Conservation (phyloP, 1,140 invertebrate species). For the Cydia fagiglandana region DNA sequence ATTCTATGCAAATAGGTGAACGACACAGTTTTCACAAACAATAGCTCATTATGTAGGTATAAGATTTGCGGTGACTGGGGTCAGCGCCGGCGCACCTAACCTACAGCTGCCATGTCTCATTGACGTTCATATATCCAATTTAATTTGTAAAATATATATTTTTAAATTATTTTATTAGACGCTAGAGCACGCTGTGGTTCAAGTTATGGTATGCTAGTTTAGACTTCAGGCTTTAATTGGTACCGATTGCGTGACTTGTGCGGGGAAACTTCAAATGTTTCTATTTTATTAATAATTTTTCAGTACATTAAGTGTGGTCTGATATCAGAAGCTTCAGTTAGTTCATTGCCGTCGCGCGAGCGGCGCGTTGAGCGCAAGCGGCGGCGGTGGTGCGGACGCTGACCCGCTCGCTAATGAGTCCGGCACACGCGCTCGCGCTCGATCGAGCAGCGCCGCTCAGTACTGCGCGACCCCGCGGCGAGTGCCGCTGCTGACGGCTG, state of each 20-base stretch:
- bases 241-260: background rate
- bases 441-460: constrained; percentile 23
- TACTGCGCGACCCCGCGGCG: constrained; percentile 23
- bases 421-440: constrained; percentile 17
- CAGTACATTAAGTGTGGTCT: background rate
- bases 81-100: constrained; percentile 8
- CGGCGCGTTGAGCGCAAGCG: background rate
- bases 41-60: constrained; percentile 21
- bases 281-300: background rate
- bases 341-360: background rate
- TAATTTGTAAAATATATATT: background rate
- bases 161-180: background rate
- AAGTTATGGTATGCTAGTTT: background rate
- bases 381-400: constrained; percentile 9
- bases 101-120: background rate
- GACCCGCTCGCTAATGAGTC: constrained; percentile 24
- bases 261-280: too few species aligned
- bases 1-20: constrained; percentile 20
- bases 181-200: background rate
- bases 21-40: constrained; percentile 28
- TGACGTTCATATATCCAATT: background rate
- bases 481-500: constrained; percentile 9
- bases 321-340: background rate
- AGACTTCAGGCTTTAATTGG: background rate
- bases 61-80: constrained; percentile 9